Percentiles rank a stretch among this genome's conserved stretches.
These are phyloP conservation scores for Ellobium chinense DNA, from an alignment of 2,888 invertebrate species.

Conservation along the genomic window DNA sequence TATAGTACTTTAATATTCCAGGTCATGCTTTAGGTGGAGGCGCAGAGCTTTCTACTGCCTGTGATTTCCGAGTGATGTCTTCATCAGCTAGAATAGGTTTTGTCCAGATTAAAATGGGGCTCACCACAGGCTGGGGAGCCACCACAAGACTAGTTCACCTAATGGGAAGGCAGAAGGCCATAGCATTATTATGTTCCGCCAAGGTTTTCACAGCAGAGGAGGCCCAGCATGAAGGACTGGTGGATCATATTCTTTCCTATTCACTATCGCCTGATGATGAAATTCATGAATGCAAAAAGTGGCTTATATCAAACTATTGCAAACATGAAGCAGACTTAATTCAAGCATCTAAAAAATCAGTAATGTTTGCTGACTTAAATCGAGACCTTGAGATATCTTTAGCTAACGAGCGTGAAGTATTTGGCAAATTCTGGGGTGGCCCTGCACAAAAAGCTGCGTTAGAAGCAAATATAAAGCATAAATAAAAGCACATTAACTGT, in stretches of 20 bases:
- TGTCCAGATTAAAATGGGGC: slow-evolving; percentile 80
- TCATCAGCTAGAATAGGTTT: slow-evolving; percentile 78
- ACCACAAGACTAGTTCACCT: slow-evolving; percentile 78
- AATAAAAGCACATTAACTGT: too few species aligned
- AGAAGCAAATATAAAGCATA: slow-evolving; percentile 45
- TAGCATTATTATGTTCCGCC: slow-evolving; percentile 77
- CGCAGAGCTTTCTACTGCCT: slow-evolving; percentile 80
- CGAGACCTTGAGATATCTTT: slow-evolving; percentile 10
- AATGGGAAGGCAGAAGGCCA: slow-evolving; percentile 78
- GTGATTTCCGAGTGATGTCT: slow-evolving; percentile 81
- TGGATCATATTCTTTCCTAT: slow-evolving; percentile 74
- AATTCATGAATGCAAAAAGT: slow-evolving; percentile 27
- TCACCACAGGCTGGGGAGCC: slow-evolving; percentile 81
- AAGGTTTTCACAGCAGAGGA: slow-evolving; percentile 74
- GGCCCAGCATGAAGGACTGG: slow-evolving; percentile 78
- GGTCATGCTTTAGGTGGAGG: slow-evolving; percentile 81
- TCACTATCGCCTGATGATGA: slow-evolving; percentile 18
- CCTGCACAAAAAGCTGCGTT: slow-evolving; percentile 43
- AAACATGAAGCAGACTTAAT: slow-evolving; percentile 34
- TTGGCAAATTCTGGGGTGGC: slow-evolving; percentile 45
- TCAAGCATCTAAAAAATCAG: slow-evolving; percentile 10
- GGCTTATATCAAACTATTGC: slow-evolving; percentile 34
- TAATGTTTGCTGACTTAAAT: slow-evolving; percentile 19
- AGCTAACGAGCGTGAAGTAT: slow-evolving; percentile 33
- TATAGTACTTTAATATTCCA: too few species aligned